Evolutionary conservation across 2,888 invertebrate genomes (phyloP).

Genomic region (Cheilosia scutellata): DNA sequence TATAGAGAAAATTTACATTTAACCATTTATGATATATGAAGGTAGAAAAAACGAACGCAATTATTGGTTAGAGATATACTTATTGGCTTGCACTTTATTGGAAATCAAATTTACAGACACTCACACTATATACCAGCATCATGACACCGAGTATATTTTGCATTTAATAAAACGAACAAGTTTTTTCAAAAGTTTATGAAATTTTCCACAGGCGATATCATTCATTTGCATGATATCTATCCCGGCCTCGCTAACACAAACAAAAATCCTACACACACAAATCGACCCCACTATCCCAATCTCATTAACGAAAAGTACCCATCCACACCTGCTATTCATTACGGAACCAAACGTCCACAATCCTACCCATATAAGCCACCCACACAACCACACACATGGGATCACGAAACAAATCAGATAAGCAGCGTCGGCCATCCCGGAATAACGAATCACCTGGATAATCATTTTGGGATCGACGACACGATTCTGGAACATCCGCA

Average conservation of each 20-base stretch:
- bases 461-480: conserved; percentile 81
- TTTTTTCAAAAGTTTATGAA: conserved; percentile 23
- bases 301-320: conserved; percentile 76
- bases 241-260: conserved; percentile 80
- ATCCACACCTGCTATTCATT: conserved; percentile 77
- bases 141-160: too few relatives aligned
- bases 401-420: conserved; percentile 82
- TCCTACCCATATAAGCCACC: conserved; percentile 79
- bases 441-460: conserved; percentile 83
- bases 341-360: conserved; percentile 80
- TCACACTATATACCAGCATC: too few relatives aligned
- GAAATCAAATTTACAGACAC: too few relatives aligned
- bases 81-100: too few relatives aligned
- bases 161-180: too few relatives aligned
- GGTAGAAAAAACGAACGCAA: too few relatives aligned
- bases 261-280: conserved; percentile 51
- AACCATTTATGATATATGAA: too few relatives aligned
- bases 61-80: too few relatives aligned
- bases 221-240: conserved; percentile 84
- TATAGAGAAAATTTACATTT: too few relatives aligned
- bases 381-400: conserved; percentile 79
- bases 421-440: conserved; percentile 77
- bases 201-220: conserved; percentile 83
- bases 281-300: conserved; percentile 70
- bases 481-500: conserved; percentile 76